phyloP scores from a whole-genome alignment of 2,113 vertebrate species.

The Corythornis vintsioides region DNA sequence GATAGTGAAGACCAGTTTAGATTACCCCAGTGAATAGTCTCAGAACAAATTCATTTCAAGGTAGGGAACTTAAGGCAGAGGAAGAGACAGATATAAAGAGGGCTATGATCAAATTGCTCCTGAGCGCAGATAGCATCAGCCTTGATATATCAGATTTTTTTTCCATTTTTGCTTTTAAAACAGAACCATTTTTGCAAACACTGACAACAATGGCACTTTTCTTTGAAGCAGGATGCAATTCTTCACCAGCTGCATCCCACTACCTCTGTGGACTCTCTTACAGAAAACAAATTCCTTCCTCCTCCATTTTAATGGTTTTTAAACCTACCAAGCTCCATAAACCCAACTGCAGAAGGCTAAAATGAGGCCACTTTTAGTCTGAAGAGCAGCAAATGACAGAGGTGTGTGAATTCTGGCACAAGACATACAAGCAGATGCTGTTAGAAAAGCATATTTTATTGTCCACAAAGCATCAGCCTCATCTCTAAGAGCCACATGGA shows the following conservation, averaged over 20 bases:
- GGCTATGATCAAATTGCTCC: constrained; percentile 30
- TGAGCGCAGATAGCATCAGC: neutral
- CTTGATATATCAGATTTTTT: neutral
- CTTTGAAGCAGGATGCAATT: neutral
- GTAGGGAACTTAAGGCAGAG: neutral
- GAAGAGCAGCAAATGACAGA: neutral
- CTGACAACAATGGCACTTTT: neutral
- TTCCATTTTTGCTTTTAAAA: neutral
- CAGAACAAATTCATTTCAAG: constrained; percentile 16
- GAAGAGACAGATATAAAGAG: neutral
- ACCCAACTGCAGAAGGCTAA: neutral
- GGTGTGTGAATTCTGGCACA: neutral
- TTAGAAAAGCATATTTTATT: neutral
- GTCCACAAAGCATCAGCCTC: neutral
- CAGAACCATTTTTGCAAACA: neutral
- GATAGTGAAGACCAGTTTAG: neutral
- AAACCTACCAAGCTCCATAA: neutral
- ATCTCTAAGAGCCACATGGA: neutral
- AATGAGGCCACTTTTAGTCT: neutral
- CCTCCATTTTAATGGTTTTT: neutral
- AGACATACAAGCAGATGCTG: neutral
- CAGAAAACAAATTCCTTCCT: neutral
- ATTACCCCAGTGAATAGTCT: neutral
- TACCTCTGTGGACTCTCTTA: rapidly evolving
- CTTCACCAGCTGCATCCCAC: neutral